phyloP scores from a whole-genome alignment of 2,113 vertebrate genomes.

The Tragelaphus strepsiceros region DNA sequence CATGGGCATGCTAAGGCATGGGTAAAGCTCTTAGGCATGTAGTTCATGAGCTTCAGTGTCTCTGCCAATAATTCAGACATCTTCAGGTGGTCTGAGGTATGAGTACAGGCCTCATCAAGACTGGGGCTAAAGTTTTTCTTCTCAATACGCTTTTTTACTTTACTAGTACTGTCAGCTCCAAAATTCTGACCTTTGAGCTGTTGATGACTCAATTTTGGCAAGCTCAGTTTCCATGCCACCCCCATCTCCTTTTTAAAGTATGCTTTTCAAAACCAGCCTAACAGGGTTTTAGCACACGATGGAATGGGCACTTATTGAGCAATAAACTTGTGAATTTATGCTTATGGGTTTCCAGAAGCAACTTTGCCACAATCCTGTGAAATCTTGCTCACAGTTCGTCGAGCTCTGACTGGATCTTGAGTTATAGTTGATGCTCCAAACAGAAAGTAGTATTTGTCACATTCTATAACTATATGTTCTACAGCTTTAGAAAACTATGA shows the following conservation, averaged over 20 bases:
- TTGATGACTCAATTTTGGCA: slow-evolving; percentile 42
- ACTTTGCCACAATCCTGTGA: slow-evolving; percentile 65
- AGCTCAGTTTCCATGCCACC: slow-evolving; percentile 11
- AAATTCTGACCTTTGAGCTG: slow-evolving; percentile 49
- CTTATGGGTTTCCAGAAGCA: slow-evolving; percentile 56
- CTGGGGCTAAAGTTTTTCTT: background rate
- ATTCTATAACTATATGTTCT: slow-evolving; percentile 63
- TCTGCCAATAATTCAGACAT: slow-evolving; percentile 44
- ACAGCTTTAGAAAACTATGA: slow-evolving; percentile 37
- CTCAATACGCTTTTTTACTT: slow-evolving; percentile 2
- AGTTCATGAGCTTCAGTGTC: background rate
- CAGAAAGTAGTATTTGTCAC: slow-evolving; percentile 73
- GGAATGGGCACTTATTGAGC: slow-evolving; percentile 53
- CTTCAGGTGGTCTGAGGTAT: background rate
- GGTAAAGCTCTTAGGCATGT: slow-evolving; percentile 9
- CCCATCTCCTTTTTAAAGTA: slow-evolving; percentile 29
- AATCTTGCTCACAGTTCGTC: slow-evolving; percentile 67
- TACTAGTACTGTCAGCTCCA: background rate
- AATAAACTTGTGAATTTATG: slow-evolving; percentile 67
- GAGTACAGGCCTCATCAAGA: background rate
- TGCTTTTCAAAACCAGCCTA: slow-evolving; percentile 55
- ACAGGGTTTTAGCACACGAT: slow-evolving; percentile 50
- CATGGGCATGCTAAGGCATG: background rate
- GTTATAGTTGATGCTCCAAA: slow-evolving; percentile 69
- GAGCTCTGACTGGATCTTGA: slow-evolving; percentile 66